Evolutionary conservation across 2,888 invertebrate species (phyloP).

Genomic region (Drosophila antonietae): DNA sequence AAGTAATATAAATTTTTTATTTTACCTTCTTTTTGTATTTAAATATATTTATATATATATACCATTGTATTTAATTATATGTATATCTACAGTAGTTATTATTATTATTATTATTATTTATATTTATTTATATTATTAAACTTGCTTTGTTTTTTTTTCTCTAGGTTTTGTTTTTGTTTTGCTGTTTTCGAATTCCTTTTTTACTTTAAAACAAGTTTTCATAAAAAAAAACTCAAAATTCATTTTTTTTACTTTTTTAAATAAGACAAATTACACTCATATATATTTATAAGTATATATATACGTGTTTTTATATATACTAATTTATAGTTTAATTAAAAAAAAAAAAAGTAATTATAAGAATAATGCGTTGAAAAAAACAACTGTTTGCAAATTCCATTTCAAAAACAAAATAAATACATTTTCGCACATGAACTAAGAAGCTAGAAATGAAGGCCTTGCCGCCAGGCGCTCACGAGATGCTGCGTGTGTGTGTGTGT

Average conservation of each 20-base stretch:
- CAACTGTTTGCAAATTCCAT: constrained; percentile 48
- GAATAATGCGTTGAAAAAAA: constrained; percentile 58
- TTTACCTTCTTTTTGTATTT: constrained; percentile 58
- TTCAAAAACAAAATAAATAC: constrained; percentile 61
- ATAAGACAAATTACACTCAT: constrained; percentile 54
- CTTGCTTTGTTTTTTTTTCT: constrained; percentile 45
- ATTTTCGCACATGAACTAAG: constrained; percentile 44
- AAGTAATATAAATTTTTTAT: constrained; percentile 73
- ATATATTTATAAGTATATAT: constrained; percentile 17
- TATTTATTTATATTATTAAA: constrained; percentile 59
- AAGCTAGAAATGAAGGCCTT: constrained; percentile 52
- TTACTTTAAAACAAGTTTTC: constrained; percentile 44
- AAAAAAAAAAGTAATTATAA: constrained; percentile 29
- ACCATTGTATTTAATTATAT: constrained; percentile 58
- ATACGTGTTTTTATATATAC: constrained; percentile 31
- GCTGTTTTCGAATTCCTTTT: constrained; percentile 34
- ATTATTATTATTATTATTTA: constrained; percentile 41
- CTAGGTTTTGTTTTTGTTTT: constrained; percentile 43
- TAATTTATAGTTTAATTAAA: constrained; percentile 31
- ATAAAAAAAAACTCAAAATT: constrained; percentile 61
- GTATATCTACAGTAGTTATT: constrained; percentile 62
- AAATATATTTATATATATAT: constrained; percentile 59
- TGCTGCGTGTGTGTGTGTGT: constrained; percentile 9
- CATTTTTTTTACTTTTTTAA: constrained; percentile 46
- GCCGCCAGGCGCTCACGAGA: constrained; percentile 36